Percentiles rank a stretch among this genome's conserved stretches.
Evolutionary conservation across 1,140 invertebrate species (phyloP).

Genomic region (Dreissena polymorpha): DNA sequence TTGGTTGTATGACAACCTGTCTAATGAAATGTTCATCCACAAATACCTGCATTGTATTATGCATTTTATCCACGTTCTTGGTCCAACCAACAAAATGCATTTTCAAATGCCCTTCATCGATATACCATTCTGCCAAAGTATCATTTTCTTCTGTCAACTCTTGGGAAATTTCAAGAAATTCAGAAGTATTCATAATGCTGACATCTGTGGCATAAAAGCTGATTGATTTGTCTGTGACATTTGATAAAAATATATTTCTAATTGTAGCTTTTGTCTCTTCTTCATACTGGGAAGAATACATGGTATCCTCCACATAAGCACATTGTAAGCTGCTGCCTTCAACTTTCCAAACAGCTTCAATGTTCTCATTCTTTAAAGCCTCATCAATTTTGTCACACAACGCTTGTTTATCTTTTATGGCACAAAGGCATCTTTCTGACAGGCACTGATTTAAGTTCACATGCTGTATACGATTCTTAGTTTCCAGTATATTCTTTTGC

Average conservation of each 20-base stretch:
- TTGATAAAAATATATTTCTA: background rate
- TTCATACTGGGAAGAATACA: background rate
- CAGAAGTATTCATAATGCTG: background rate
- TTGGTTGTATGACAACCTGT: background rate
- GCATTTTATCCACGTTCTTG: background rate
- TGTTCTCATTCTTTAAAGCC: background rate
- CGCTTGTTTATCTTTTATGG: too few species aligned
- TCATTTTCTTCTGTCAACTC: slow-evolving; percentile 29
- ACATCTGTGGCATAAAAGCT: background rate
- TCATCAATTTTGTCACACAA: background rate
- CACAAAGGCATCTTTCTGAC: too few species aligned
- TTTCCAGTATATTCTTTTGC: background rate
- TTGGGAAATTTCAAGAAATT: slow-evolving; percentile 9
- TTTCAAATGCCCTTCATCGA: background rate
- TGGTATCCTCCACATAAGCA: background rate
- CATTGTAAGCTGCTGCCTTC: background rate
- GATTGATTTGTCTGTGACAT: background rate
- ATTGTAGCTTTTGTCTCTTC: background rate
- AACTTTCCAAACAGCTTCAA: background rate
- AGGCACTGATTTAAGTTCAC: background rate
- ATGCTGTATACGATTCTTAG: too few species aligned
- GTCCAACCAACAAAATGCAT: slow-evolving; percentile 22
- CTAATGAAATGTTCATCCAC: background rate
- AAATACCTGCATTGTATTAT: slow-evolving; percentile 13
- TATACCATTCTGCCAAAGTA: slow-evolving; percentile 9